Conservation (phyloP, 2,888 invertebrate genomes). For the Amphipoea oculea region DNA sequence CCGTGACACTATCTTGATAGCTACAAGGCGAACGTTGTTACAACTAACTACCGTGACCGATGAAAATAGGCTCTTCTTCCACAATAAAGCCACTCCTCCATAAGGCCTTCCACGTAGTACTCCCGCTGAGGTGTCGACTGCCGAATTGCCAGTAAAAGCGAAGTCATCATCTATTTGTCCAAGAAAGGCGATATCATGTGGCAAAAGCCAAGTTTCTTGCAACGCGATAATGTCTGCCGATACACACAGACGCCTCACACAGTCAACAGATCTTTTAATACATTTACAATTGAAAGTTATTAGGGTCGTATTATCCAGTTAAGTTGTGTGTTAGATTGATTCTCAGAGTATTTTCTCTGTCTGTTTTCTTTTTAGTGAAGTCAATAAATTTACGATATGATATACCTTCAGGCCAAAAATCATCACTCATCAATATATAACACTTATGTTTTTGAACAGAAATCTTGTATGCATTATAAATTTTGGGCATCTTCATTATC, state of each 20-base stretch:
- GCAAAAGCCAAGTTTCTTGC: too few relatives aligned
- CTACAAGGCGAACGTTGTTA: not conserved
- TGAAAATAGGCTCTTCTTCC: not conserved
- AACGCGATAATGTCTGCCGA: not conserved
- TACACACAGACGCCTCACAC: not conserved
- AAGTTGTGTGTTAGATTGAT: not conserved
- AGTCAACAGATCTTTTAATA: slow-evolving; percentile 7
- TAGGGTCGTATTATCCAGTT: slow-evolving; percentile 6
- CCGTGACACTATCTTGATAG: not conserved
- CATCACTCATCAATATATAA: not conserved
- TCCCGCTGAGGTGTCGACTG: not conserved
- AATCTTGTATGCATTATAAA: not conserved
- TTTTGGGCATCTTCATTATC: slow-evolving; percentile 1
- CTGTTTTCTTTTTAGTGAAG: not conserved
- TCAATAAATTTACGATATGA: slow-evolving; percentile 12
- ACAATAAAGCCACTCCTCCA: not conserved
- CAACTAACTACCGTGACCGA: not conserved
- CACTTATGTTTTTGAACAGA: slow-evolving; percentile 9
- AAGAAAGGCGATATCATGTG: not conserved
- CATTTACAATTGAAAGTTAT: slow-evolving; percentile 17
- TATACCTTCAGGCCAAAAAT: slow-evolving; percentile 16
- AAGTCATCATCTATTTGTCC: not conserved
- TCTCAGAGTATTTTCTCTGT: not conserved
- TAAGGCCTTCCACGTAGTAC: not conserved
- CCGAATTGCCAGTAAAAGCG: not conserved